Percentiles rank a stretch among this genome's conserved stretches.
Conservation (phyloP, 2,888 invertebrate species). For the Rhamphomyia laevipes region DNA sequence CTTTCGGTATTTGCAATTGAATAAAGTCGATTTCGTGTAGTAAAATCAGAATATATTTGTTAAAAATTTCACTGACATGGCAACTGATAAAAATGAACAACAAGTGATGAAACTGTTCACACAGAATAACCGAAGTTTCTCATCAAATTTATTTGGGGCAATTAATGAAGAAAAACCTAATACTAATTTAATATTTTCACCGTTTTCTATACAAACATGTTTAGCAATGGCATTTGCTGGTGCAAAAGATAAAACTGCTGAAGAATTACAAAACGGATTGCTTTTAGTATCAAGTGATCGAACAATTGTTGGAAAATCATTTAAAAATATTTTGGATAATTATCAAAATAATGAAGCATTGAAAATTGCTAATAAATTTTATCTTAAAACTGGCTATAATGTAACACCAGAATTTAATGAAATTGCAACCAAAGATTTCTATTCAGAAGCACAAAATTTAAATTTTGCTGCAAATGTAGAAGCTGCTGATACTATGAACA, state of each 20-base stretch:
- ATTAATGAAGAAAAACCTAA: conserved; percentile 34
- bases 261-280: conserved; percentile 45
- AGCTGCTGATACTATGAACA: conserved; percentile 54
- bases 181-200: conserved; percentile 60
- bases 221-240: conserved; percentile 63
- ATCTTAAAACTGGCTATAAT: conserved; percentile 45
- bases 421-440: conserved; percentile 49
- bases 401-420: conserved; percentile 44
- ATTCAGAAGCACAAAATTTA: conserved; percentile 48
- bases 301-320: conserved; percentile 20
- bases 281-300: conserved; percentile 37
- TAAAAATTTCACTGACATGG: too few relatives aligned
- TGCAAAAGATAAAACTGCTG: conserved; percentile 48
- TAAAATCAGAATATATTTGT: too few relatives aligned
- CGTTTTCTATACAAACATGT: conserved; percentile 61
- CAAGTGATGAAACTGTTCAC: conserved; percentile 32
- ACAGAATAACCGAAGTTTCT: conserved; percentile 27
- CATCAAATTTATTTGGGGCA: conserved; percentile 25
- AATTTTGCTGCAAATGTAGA: conserved; percentile 44
- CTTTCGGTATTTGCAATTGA: too few relatives aligned
- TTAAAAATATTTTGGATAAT: conserved; percentile 22
- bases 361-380: too few relatives aligned
- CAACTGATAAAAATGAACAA: too few relatives aligned
- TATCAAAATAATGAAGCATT: conserved; percentile 26
- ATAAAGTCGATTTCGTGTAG: too few relatives aligned